Evolutionary conservation across 2,797 vertebrate genomes (phyloP).

Genomic region (Anableps anableps): DNA sequence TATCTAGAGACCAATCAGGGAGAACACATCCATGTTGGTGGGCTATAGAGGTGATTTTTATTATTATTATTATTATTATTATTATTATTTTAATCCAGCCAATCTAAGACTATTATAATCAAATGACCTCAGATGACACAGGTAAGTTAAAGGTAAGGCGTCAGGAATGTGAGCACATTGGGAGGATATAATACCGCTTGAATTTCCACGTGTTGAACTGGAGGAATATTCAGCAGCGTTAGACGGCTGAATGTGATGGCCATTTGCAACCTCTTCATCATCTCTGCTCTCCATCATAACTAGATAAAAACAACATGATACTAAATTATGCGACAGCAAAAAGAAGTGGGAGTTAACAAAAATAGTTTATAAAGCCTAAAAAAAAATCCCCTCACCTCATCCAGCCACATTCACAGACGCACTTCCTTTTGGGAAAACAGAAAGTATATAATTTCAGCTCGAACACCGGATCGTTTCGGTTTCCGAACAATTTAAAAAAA

Average conservation of each 20-base stretch:
- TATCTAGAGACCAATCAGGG: slow-evolving; percentile 53
- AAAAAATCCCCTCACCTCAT: slow-evolving; percentile 50
- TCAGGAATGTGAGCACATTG: not conserved
- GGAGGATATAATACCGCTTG: slow-evolving; percentile 48
- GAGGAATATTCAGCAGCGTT: slow-evolving; percentile 12
- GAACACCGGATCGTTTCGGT: slow-evolving; percentile 30
- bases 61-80: too few relatives aligned
- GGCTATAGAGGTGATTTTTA: not conserved
- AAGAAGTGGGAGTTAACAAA: not conserved
- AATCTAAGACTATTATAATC: not conserved
- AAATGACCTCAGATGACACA: not conserved
- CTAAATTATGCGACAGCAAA: not conserved
- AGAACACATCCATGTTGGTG: slow-evolving; percentile 12
- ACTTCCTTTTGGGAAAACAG: slow-evolving; percentile 79
- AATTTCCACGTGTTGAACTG: slow-evolving; percentile 44
- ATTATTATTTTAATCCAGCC: not conserved
- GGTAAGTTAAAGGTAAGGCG: not conserved
- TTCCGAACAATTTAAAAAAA: not conserved
- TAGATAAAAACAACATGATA: slow-evolving; percentile 25
- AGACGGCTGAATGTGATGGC: slow-evolving; percentile 32
- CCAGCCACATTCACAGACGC: slow-evolving; percentile 30
- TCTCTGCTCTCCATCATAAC: slow-evolving; percentile 66
- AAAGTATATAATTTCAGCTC: slow-evolving; percentile 75
- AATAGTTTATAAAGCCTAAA: slow-evolving; percentile 10
- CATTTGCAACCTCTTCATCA: slow-evolving; percentile 57